Base-by-base conservation (phyloP, 2,888 invertebrate species). In the Dermolepida albohirtum region DNA sequence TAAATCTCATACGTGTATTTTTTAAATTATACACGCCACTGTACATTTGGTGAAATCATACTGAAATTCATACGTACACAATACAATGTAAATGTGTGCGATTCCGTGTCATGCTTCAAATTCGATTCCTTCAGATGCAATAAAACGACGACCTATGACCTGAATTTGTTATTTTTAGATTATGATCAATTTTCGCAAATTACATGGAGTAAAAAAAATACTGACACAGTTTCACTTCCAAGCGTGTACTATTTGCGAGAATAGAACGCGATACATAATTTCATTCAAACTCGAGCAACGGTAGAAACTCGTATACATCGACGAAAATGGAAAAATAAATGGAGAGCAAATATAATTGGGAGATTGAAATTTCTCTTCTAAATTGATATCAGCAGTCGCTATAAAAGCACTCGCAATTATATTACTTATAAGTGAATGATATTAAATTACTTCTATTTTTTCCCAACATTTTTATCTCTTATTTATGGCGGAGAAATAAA, bases 111-210 rank as follows among this genome's bases (percentile, higher is more conserved):
- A 29, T 8, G n/a, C 29, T 12, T 52, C 29, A 52, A 52, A 10
- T 12, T 52, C 47, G 34, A 8, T 34, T 47, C 59, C 59, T 47
- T 47, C 47, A 62, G 6, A 47, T 62, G 59, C 47, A 62, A 49
- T 62, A 49, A 29, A 47, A 47, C 29, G 47, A 47, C 47, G 59
- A 62, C 59, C 59, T 62, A 47, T 34, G 59, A 62, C 59, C 59
- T 62, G 44, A 47, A 62, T 62, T 62, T 62, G 59, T 62, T 62
- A 62, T 62, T 62, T 62, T 62, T 62, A 62, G 59, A 62, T 16
- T 62, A 43, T 62, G 59, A 62, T 47, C 59, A 62, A 47, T 62
- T 62, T 62, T 47, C 47, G 34, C 47, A 62, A 47, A 34, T 29
- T 29, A 34, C 17, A 34, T 62, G 59, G 12, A 47, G 39, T 27